Conservation (phyloP, 1,140 invertebrate species). For the Formica selysi region DNA sequence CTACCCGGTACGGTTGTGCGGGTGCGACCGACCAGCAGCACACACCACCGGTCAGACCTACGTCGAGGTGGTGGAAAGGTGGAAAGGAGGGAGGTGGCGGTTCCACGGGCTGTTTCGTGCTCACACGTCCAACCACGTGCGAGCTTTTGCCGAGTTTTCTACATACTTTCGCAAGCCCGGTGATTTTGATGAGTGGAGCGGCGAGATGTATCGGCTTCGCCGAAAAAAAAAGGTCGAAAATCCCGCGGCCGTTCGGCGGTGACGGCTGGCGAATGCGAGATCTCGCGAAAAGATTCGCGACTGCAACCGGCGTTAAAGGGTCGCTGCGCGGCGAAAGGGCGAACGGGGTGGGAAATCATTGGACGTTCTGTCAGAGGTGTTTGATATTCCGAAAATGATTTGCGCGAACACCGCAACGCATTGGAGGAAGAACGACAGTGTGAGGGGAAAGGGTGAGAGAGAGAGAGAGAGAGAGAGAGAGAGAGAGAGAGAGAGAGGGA, state of each 20-base stretch:
- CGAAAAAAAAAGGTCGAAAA: slow-evolving; percentile 1
- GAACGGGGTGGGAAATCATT: slow-evolving; percentile 58
- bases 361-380: slow-evolving; percentile 59
- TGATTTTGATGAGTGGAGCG: slow-evolving; percentile 84
- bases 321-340: slow-evolving; percentile 42
- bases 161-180: slow-evolving; percentile 73
- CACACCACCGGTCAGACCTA: slow-evolving; percentile 43
- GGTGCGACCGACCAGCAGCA: slow-evolving; percentile 43
- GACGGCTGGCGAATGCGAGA: neutral
- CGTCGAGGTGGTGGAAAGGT: slow-evolving; percentile 56
- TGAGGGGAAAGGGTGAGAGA: slow-evolving; percentile 4
- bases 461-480: slow-evolving; percentile 3
- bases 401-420: slow-evolving; percentile 4
- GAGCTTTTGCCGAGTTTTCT: slow-evolving; percentile 64
- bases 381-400: slow-evolving; percentile 65
- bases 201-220: slow-evolving; percentile 45
- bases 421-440: slow-evolving; percentile 8
- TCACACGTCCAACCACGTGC: slow-evolving; percentile 75
- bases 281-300: slow-evolving; percentile 42
- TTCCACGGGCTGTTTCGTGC: slow-evolving; percentile 62
- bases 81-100: slow-evolving; percentile 55
- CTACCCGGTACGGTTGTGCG: slow-evolving; percentile 32
- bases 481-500: slow-evolving; percentile 1
- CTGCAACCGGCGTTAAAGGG: slow-evolving; percentile 35
- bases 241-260: neutral